phyloP scores from a whole-genome alignment of 2,797 vertebrate species.

The Coregonus ussuriensis region DNA sequence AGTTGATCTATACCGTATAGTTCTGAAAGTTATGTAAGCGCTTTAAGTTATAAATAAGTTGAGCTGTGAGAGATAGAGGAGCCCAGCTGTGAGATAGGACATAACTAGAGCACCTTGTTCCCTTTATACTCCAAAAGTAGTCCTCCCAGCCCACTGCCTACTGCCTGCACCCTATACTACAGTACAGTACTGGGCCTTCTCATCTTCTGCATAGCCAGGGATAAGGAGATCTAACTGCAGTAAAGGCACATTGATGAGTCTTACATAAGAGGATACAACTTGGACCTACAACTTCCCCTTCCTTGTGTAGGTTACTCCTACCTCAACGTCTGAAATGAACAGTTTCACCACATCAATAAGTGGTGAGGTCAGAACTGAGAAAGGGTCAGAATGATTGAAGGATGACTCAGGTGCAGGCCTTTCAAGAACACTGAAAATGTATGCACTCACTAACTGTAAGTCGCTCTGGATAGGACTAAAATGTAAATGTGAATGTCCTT shows the following conservation, averaged over 20 bases:
- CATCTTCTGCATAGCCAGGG: constrained; percentile 25
- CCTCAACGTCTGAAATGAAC: not conserved
- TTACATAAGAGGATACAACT: constrained; percentile 44
- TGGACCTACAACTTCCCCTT: constrained; percentile 35
- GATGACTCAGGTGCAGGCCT: not conserved
- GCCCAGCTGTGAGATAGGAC: constrained; percentile 67
- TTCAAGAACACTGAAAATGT: not conserved
- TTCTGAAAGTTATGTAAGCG: constrained; percentile 8
- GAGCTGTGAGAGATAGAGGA: constrained; percentile 60
- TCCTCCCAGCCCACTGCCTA: constrained; percentile 57
- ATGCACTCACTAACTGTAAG: too few species aligned
- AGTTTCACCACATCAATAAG: not conserved
- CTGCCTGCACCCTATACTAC: constrained; percentile 31
- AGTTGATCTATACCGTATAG: constrained; percentile 19
- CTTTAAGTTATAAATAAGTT: constrained; percentile 58
- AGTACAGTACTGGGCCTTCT: constrained; percentile 45
- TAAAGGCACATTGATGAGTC: constrained; percentile 14
- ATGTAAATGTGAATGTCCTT: not conserved
- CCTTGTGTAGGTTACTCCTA: constrained; percentile 18
- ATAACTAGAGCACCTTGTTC: constrained; percentile 79
- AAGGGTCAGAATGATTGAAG: not conserved
- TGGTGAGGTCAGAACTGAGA: not conserved
- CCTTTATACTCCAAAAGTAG: constrained; percentile 61
- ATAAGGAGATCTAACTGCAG: constrained; percentile 48
- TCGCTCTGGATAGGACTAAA: too few species aligned